These are phyloP conservation scores for Rhynchomys soricoides DNA, from an alignment of 2,113 vertebrate species.

Conservation along the genomic window DNA sequence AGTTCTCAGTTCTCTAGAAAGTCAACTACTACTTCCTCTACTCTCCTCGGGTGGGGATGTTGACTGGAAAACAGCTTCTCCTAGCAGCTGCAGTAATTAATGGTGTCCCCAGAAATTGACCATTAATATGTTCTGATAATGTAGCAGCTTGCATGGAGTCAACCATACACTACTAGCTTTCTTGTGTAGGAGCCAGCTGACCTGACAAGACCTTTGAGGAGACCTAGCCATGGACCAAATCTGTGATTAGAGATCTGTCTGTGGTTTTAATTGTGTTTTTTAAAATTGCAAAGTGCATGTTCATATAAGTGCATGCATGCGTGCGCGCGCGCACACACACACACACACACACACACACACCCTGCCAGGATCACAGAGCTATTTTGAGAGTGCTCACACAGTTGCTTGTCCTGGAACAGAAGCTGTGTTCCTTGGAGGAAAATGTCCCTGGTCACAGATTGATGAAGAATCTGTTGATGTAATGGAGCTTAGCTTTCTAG, in stretches of 20 bases:
- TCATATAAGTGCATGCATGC: neutral
- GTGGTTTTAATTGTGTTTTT: neutral
- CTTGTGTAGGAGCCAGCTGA: neutral
- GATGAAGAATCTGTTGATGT: neutral
- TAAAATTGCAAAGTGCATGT: neutral
- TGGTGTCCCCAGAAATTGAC: neutral
- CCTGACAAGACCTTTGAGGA: neutral
- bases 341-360: neutral
- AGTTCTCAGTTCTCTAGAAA: neutral
- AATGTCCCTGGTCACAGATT: neutral
- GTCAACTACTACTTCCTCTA: neutral
- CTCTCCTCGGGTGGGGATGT: neutral
- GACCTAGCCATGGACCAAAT: neutral
- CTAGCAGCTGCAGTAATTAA: neutral
- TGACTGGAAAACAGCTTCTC: neutral
- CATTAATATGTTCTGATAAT: neutral
- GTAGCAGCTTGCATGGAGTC: accelerated
- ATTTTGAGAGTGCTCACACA: neutral
- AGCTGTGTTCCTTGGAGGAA: too few species aligned
- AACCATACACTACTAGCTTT: neutral
- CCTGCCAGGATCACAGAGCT: neutral
- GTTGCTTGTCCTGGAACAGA: neutral
- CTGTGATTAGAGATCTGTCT: neutral
- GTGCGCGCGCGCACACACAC: too few species aligned
- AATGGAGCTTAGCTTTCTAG: neutral